Evolutionary conservation across 1,140 invertebrate genomes (phyloP), one percentile per base, ranked within the genome.

Genomic region (Philotrypesis tridentata): DNA sequence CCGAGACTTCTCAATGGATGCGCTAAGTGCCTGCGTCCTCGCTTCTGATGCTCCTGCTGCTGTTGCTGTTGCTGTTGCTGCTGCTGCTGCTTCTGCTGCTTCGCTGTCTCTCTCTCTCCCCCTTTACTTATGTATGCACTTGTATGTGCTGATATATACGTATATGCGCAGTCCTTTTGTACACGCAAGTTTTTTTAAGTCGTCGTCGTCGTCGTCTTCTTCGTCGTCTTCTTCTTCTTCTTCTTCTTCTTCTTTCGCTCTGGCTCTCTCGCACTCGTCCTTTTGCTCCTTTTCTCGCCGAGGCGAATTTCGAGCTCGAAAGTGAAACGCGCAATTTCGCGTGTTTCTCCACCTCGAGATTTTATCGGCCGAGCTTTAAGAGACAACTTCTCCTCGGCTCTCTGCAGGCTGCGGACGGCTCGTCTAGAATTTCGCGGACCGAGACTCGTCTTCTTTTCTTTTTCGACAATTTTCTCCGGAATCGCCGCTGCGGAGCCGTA

Each of bases 261-360:
- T 17, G 25, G 37, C 71, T 73, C 37, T 73, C n/a, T n/a, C n/a
- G n/a, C n/a, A n/a, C n/a, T n/a, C n/a, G n/a, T n/a, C n/a, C n/a
- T n/a, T n/a, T n/a, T n/a, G n/a, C n/a, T 73, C 37, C 27, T 73
- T 14, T 63, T 48, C 1, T 33, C 21, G n/a, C n/a, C n/a, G n/a
- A 25, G 37, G 29, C 60, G 23, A 63, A 73, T 43, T 67, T 29
- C 65, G 17, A 17, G 17, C 25, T 71, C 48, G 43, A 79, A 79
- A 79, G 77, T 79, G 40, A 79, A 79, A 79, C 76, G 43, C 31
- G 43, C 67, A 60, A 70, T 70, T 79, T 70, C 12, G 7, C 40
- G 40, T 12, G 40, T 12, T 7, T n/a, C 31, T 5, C 73, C 23
- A 25, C 7, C 21, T 74, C 14, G 48, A 55, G 48, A 55, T 55